Percentiles rank a stretch among this genome's conserved stretches.
These are phyloP conservation scores for Dendrolimus houi DNA, from an alignment of 2,888 invertebrate species.

Conservation along the genomic window DNA sequence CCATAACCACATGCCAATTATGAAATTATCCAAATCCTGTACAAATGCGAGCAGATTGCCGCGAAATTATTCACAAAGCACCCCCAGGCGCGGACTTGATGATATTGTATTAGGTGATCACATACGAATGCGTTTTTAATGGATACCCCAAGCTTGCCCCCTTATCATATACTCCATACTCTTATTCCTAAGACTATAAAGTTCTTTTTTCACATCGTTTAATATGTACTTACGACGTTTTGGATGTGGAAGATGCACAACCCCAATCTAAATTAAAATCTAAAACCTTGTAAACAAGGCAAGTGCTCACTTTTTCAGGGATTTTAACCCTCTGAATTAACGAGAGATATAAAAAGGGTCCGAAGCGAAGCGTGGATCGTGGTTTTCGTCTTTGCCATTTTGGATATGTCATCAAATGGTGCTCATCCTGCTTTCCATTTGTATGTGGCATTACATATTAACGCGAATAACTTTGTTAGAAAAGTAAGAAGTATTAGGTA, in stretches of 20 bases:
- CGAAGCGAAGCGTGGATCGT: slow-evolving; percentile 8
- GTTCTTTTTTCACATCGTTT: slow-evolving; percentile 29
- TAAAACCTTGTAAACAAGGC: slow-evolving; percentile 78
- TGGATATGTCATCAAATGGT: background rate
- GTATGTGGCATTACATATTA: no score
- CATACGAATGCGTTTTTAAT: slow-evolving; percentile 77
- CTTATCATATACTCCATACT: slow-evolving; percentile 28
- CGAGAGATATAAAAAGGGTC: slow-evolving; percentile 62
- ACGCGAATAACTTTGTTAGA: no score
- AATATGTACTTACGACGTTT: slow-evolving; percentile 44
- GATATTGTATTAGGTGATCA: slow-evolving; percentile 78
- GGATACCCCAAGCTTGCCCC: slow-evolving; percentile 47
- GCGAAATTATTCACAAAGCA: slow-evolving; percentile 74
- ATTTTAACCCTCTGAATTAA: slow-evolving; percentile 75
- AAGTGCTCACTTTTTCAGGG: slow-evolving; percentile 78
- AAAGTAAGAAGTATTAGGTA: no score
- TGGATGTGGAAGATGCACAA: slow-evolving; percentile 25
- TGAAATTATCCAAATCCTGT: slow-evolving; percentile 59
- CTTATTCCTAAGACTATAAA: slow-evolving; percentile 29
- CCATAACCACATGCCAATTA: slow-evolving; percentile 33
- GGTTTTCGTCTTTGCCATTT: slow-evolving; percentile 1
- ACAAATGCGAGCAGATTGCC: slow-evolving; percentile 71
- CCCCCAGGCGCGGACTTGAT: slow-evolving; percentile 65
- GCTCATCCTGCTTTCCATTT: no score
- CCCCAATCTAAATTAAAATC: slow-evolving; percentile 79